These are phyloP conservation scores for Drosophila rhopaloa DNA, from an alignment of 1,140 invertebrate genomes.

Conservation along the genomic window DNA sequence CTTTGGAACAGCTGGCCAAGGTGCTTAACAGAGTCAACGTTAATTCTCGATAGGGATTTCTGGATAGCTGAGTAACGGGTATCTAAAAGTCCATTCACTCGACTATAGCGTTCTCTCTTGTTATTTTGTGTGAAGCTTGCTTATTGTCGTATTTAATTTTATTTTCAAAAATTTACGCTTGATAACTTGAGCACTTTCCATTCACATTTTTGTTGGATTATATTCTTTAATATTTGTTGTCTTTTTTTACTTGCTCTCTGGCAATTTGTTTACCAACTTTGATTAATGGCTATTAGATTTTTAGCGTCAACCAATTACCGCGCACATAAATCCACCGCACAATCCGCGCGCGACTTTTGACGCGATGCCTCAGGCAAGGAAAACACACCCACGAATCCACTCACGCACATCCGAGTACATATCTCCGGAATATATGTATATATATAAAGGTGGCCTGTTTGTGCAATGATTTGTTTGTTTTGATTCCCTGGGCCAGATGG, in stretches of 20 bases:
- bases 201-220: neutral
- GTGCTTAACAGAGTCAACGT: too few relatives aligned
- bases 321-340: constrained; percentile 5
- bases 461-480: constrained; percentile 47
- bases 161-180: neutral
- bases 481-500: constrained; percentile 32
- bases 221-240: neutral
- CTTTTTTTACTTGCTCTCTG: neutral
- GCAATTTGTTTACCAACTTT: constrained; percentile 3
- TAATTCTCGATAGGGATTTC: too few relatives aligned
- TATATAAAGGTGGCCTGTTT: constrained; percentile 6
- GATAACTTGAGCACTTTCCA: neutral
- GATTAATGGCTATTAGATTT: constrained; percentile 9
- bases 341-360: constrained; percentile 24
- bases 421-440: constrained; percentile 3
- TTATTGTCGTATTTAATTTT: neutral
- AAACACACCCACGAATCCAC: constrained; percentile 39
- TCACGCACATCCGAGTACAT: constrained; percentile 37
- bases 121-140: too few relatives aligned
- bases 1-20: too few relatives aligned
- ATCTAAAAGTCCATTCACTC: too few relatives aligned
- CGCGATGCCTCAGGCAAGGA: constrained; percentile 22
- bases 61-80: too few relatives aligned
- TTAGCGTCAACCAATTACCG: constrained; percentile 8
- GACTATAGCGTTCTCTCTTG: too few relatives aligned